These are phyloP conservation scores for Cybosia mesomella DNA, from an alignment of 2,888 invertebrate species.

Conservation along the genomic window DNA sequence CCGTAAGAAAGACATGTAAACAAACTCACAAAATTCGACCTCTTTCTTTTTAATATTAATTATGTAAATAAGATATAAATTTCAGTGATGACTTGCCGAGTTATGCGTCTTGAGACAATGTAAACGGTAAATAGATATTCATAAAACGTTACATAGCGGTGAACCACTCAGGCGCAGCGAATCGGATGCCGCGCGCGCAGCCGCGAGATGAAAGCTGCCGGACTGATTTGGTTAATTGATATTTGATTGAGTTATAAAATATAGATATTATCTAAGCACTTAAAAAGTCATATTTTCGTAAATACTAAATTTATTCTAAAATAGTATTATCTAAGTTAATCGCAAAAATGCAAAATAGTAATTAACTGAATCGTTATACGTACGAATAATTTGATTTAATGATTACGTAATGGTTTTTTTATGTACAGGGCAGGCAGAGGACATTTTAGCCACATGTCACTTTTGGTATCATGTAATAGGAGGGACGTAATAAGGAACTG, in stretches of 20 bases:
- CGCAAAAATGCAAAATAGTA: too few relatives aligned
- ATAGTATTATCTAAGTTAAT: too few relatives aligned
- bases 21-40: too few relatives aligned
- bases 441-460: too few relatives aligned
- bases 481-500: neutral
- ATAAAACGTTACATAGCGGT: conserved; percentile 35
- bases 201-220: conserved; percentile 38
- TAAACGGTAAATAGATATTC: conserved; percentile 40
- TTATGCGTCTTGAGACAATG: conserved; percentile 5
- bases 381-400: neutral
- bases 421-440: too few relatives aligned
- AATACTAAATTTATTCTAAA: neutral
- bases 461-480: too few relatives aligned
- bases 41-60: too few relatives aligned
- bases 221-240: neutral
- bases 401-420: neutral
- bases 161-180: conserved; percentile 42
- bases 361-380: neutral
- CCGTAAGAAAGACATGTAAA: too few relatives aligned
- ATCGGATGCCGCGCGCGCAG: conserved; percentile 36
- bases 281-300: neutral
- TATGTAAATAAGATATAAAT: neutral
- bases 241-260: neutral
- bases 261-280: neutral
- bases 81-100: neutral